Base-by-base conservation (phyloP, 2,113 vertebrate genomes). In the Neomonachus schauinslandi region DNA sequence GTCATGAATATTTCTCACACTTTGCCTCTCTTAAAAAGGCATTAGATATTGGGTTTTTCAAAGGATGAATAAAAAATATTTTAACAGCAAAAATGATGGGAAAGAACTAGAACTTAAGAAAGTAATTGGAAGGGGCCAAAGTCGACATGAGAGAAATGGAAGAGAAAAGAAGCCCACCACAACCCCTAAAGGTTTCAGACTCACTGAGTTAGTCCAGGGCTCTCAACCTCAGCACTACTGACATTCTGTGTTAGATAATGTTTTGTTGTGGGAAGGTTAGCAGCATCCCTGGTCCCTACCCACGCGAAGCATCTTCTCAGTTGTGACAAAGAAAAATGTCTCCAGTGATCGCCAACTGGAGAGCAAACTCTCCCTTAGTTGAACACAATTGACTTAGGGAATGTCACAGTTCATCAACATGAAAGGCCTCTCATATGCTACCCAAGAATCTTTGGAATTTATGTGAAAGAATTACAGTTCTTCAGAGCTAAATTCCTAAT, bases 361-460 rank as follows among this genome's bases (percentile, higher is more conserved):
- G 24, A 77, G 53, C 46, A 91, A 97, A 95, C 65, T 31, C 46
- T n/a, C 16, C 36, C 55, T 67, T 53, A 12, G 26, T 63, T 55
- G 31, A 97, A 28, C 86, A 92, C 12, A 79, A 77, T 0, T 46
- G 42, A 94, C 76, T 83, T 67, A 76, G 69, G 26, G 69, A 92
- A 79, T 92, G 88, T 67, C 84, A 82, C 88, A 96, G 87, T 97
- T 90, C 28, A 96, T 96, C 90, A 97, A 91, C 94, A 97, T 85
- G 80, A 97, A 98, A 97, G 89, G 31, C 24, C 53, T 94, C 83
- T 71, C 79, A 84, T 95, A 90, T 81, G 84, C 72, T 96, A 77
- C 74, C 24, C 71, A 92, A 59, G 92, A 97, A 97, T 97, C 94
- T 65, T 94, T 96, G 96, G 92, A 97, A 98, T 97, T 96, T 97